Base-by-base conservation (phyloP, 2,888 invertebrate genomes). In the Harmothoe impar region DNA sequence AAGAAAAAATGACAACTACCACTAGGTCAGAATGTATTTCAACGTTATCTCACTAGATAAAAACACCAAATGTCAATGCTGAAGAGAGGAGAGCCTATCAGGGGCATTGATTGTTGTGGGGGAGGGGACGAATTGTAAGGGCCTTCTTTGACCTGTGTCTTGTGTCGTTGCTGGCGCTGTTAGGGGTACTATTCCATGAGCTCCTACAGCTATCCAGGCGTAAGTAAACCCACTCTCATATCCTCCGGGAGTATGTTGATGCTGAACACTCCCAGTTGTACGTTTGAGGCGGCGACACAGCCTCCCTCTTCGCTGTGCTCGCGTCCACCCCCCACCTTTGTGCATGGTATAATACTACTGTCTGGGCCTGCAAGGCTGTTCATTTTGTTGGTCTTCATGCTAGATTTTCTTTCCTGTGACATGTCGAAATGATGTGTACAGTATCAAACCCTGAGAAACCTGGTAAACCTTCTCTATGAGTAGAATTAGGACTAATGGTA, bases 131-230 rank as follows among this genome's bases (percentile, higher is more conserved):
- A 43, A 10, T n/a, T 43, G 43, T 43, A 43, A 43, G 43, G 43
- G 43, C 43, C 43, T 43, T 7, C 10, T 43, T 43, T 62, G 62
- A 62, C 62, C 81, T 54, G 20, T 86, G 52, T 86, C 7, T 56
- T 86, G 31, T 86, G 29, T 86, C 56, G 29, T 86, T 86, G 86
- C 56, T 86, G 86, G 85, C 52, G 86, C 54, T 35, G 29, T 15
- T 86, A 86, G 86, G 86, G 86, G 54, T 86, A 86, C 86, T 86
- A 54, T 86, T 86, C 86, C 54, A 52, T 56, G 5, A 54, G 86
- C 54, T 86, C 52, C 86, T 86, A 52, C 86, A 17, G 31, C 86
- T 86, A 86, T 54, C 56, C 86, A n/a, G 86, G 86, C 54, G 86
- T 86, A 86, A 86, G 86, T 86, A 54, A 20, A 81, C 81, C 86